phyloP scores from a whole-genome alignment of 2,888 invertebrate species.

The Nipponacmea schrenckii region DNA sequence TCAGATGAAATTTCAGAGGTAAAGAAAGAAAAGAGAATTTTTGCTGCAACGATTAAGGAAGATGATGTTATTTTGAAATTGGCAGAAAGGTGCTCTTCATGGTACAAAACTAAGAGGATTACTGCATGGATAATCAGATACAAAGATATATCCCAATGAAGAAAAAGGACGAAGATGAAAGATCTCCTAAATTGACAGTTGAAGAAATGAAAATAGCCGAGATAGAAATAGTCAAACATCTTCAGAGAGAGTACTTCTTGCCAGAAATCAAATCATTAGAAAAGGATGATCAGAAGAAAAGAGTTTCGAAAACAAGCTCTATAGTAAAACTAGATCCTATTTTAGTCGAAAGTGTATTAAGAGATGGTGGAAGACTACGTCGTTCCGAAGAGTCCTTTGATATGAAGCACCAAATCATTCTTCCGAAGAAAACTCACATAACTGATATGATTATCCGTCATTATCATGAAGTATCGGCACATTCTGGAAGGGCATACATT shows the following conservation, averaged over 20 bases:
- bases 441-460: neutral
- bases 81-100: neutral
- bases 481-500: constrained; percentile 5
- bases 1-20: constrained; percentile 4
- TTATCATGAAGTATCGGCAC: constrained; percentile 9
- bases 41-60: neutral
- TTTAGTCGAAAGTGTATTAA: neutral
- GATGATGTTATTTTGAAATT: constrained; percentile 2
- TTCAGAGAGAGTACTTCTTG: neutral
- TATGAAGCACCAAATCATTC: constrained; percentile 12
- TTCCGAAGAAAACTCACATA: constrained; percentile 12
- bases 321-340: neutral
- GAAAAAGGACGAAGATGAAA: neutral
- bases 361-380: neutral
- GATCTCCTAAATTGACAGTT: neutral
- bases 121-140: neutral
- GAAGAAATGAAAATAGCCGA: neutral
- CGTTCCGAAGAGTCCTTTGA: neutral
- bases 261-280: neutral
- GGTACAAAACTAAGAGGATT: neutral
- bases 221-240: neutral
- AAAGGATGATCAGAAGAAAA: neutral
- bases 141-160: neutral
- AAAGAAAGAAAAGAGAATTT: constrained; percentile 1
- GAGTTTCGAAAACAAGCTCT: neutral